Evolutionary conservation across 2,888 invertebrate species (phyloP), one percentile per base, ranked within the genome.

Genomic region (Cryptus armator): DNA sequence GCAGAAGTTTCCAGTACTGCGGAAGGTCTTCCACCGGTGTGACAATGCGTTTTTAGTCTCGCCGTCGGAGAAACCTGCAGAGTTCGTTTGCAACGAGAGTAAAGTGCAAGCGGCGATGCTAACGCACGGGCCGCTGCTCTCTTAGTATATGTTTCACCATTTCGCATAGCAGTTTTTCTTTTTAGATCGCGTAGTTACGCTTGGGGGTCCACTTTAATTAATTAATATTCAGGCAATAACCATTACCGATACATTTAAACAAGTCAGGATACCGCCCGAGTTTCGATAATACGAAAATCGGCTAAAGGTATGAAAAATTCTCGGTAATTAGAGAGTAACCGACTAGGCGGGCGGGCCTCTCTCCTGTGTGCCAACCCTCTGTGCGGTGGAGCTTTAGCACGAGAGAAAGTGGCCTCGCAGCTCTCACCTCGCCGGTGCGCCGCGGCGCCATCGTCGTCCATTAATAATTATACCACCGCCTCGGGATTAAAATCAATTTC

Each of bases 401-500:
- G 53, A 70, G 70, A 75, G 81, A 84, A 74, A 79, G 78, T 76
- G 75, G 59, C 7, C 43, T 62, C 72, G 32, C 66, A 10, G 43
- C 53, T 48, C 68, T 19, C 32, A n/a, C 6, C 75, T 32, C 24
- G 24, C 51, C 44, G 12, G 24, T 24, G 24, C 24, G 24, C 24
- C 81, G 46, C 56, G 56, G 37, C 68, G 75, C 81, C 78, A 80
- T 80, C 75, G 86, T 88, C 88, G 86, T 87, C 83, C 88, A 89
- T 87, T 86, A 80, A 87, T 89, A 90, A 90, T 90, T 89, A 88
- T 70, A 81, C 84, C 64, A 68, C 87, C 86, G 81, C 80, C 86
- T 88, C 85, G 80, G 72, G 75, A 90, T 90, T 90, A 90, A 91
- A 91, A 90, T 90, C 90, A 88, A 90, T 90, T 89, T 88, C 75